Evolutionary conservation across 2,888 invertebrate genomes (phyloP).

Genomic region (Ochropleura leucogaster): DNA sequence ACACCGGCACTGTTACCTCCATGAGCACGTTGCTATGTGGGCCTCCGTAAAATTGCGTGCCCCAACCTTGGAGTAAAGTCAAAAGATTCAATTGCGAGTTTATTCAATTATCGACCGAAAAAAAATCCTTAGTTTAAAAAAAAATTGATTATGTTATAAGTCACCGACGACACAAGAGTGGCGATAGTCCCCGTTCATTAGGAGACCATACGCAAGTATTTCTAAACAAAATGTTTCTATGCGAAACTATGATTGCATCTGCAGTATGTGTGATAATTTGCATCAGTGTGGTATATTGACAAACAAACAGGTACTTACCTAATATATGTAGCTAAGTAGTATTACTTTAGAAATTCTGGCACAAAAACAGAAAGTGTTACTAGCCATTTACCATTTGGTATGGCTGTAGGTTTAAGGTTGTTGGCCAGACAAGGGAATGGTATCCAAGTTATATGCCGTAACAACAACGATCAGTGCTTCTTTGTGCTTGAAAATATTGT

Average conservation of each 20-base stretch:
- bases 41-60: conserved; percentile 93
- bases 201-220: background rate
- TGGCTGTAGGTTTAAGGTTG: background rate
- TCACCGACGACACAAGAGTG: too few species aligned
- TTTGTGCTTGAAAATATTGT: background rate
- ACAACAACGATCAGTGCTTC: background rate
- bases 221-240: conserved; percentile 10
- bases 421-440: background rate
- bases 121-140: background rate
- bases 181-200: background rate
- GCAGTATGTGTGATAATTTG: conserved; percentile 32
- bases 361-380: conserved; percentile 16
- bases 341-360: conserved; percentile 31
- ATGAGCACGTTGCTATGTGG: conserved; percentile 92
- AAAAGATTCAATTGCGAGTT: background rate
- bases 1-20: conserved; percentile 95
- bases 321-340: background rate
- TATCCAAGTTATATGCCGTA: background rate
- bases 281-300: conserved; percentile 26
- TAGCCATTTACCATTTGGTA: conserved; percentile 10
- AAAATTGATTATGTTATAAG: background rate
- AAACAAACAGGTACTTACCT: background rate
- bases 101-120: background rate
- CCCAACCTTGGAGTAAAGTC: conserved; percentile 92
- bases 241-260: conserved; percentile 9